A percentile compares a stretch with the other conserved stretches of the same genome.
Conservation (phyloP, 2,797 vertebrate species). For the Tapirus indicus region DNA sequence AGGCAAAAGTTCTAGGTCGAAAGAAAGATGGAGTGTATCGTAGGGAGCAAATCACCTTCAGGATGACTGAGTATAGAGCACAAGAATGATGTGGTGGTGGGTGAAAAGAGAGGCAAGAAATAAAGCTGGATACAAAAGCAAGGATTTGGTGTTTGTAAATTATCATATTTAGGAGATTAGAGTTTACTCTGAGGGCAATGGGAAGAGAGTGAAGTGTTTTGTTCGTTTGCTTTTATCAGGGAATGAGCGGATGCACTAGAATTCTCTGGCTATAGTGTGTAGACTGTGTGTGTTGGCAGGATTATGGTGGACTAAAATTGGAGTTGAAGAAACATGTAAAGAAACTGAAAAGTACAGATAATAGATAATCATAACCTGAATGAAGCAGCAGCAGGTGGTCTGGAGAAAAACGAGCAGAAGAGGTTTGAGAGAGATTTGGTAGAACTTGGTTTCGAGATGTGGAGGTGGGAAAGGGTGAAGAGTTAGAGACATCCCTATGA, state of each 20-base stretch:
- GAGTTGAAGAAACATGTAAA: not conserved
- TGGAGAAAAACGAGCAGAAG: not conserved
- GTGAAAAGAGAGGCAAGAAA: not conserved
- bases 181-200: not conserved
- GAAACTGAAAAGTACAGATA: not conserved
- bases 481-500: not conserved
- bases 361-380: not conserved
- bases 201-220: not conserved
- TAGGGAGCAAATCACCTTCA: not conserved
- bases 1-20: not conserved
- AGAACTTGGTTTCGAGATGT: not conserved
- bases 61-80: not conserved
- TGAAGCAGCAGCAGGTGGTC: not conserved
- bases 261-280: not conserved
- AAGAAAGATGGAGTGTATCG: not conserved
- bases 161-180: not conserved
- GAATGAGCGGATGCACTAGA: not conserved
- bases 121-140: not conserved
- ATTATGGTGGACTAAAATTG: not conserved
- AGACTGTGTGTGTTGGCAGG: too few relatives aligned
- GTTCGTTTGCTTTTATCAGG: not conserved
- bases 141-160: not conserved
- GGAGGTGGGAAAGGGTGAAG: not conserved
- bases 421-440: not conserved
- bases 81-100: not conserved